Conservation (phyloP, 2,888 invertebrate genomes). For the Hydrotaea diabolus region DNA sequence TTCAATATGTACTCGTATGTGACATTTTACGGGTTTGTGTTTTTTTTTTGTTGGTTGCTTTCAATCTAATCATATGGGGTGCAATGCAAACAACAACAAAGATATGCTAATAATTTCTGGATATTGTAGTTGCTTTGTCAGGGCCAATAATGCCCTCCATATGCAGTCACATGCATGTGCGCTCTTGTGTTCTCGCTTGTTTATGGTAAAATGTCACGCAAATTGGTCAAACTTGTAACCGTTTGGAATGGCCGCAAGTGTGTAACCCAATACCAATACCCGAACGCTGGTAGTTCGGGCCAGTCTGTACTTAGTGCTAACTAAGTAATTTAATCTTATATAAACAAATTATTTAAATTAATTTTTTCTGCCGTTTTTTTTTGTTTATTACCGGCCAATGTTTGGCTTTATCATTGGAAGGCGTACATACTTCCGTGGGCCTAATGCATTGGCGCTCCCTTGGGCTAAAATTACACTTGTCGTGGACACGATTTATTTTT, state of each 20-base stretch:
- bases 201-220: constrained; percentile 55
- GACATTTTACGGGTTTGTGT: constrained; percentile 56
- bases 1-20: constrained; percentile 4
- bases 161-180: background rate
- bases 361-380: background rate
- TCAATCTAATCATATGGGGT: background rate
- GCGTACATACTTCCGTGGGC: background rate
- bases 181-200: background rate
- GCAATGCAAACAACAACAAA: background rate
- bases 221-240: constrained; percentile 24
- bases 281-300: no score
- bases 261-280: no score
- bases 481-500: background rate
- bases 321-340: constrained; percentile 11
- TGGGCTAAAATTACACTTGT: background rate
- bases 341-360: constrained; percentile 28
- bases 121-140: background rate
- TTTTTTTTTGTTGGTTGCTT: constrained; percentile 18
- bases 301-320: no score
- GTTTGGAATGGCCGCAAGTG: background rate
- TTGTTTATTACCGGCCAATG: background rate
- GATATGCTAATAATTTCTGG: constrained; percentile 11
- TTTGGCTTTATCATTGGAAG: background rate
- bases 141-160: background rate
- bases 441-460: background rate